Percentiles rank a stretch among this genome's conserved stretches.
These are phyloP conservation scores for Meandrina meandrites DNA, from an alignment of 92 coral and sea anemone species.

Conservation along the genomic window DNA sequence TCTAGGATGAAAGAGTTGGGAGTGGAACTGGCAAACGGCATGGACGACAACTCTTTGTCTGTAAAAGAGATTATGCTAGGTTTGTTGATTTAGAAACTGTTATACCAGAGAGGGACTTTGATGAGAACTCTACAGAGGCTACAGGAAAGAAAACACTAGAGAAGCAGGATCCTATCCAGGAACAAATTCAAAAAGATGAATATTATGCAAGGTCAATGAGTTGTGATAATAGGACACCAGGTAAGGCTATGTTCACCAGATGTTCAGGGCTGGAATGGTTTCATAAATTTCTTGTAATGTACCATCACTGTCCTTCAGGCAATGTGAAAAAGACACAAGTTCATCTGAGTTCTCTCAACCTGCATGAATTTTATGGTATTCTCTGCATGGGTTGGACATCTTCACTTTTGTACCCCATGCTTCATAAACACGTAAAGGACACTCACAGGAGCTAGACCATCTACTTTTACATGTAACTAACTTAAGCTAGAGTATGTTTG, in stretches of 20 bases:
- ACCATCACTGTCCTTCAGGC: not conserved
- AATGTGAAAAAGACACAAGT: too few species aligned
- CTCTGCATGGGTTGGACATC: too few species aligned
- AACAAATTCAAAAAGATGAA: conserved; percentile 11
- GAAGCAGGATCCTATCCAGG: not conserved
- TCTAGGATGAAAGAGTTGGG: conserved; percentile 66
- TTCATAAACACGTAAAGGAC: too few species aligned
- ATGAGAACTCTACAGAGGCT: conserved; percentile 1
- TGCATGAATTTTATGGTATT: too few species aligned
- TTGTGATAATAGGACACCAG: not conserved
- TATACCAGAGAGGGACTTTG: conserved; percentile 66
- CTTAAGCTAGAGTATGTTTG: too few species aligned
- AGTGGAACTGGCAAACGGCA: conserved; percentile 64
- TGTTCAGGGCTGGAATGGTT: too few species aligned
- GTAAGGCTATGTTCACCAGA: not conserved
- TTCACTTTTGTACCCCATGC: too few species aligned
- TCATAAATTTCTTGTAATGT: too few species aligned
- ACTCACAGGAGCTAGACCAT: too few species aligned
- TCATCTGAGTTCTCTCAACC: too few species aligned
- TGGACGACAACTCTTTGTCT: conserved; percentile 55
- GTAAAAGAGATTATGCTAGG: conserved; percentile 55
- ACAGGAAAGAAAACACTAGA: not conserved
- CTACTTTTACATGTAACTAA: too few species aligned
- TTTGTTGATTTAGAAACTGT: conserved; percentile 60
- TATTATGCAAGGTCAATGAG: conserved; percentile 5